These are phyloP conservation scores for Apis laboriosa DNA, from an alignment of 1,140 invertebrate species.

Conservation along the genomic window DNA sequence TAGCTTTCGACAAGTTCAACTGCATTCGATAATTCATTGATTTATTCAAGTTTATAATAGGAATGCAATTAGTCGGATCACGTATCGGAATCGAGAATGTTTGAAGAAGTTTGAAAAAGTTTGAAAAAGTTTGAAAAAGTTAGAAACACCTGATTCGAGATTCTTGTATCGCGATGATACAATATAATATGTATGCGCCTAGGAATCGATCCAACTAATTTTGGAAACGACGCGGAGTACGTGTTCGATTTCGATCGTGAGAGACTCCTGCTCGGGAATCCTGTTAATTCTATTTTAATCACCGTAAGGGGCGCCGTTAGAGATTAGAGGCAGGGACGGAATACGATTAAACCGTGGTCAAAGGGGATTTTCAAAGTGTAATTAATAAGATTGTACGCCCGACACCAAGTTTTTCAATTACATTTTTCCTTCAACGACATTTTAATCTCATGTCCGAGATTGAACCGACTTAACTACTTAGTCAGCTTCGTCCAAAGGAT, in stretches of 20 bases:
- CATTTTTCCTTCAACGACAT: not conserved
- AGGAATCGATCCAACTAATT: not conserved
- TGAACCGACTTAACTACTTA: conserved; percentile 4
- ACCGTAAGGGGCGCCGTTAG: not conserved
- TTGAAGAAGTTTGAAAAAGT: too few relatives aligned
- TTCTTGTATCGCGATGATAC: too few relatives aligned
- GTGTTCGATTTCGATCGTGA: not conserved
- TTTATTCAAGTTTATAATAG: too few relatives aligned
- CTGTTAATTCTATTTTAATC: not conserved
- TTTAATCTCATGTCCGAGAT: not conserved
- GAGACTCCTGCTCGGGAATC: too few relatives aligned
- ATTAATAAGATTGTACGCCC: not conserved
- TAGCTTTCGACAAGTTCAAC: too few relatives aligned
- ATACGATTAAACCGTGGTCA: not conserved
- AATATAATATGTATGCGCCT: too few relatives aligned
- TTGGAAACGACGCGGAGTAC: not conserved
- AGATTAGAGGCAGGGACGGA: not conserved
- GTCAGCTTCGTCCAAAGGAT: not conserved
- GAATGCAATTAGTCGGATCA: not conserved
- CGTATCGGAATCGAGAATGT: too few relatives aligned
- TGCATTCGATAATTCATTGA: too few relatives aligned
- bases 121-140: too few relatives aligned
- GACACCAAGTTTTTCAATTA: not conserved
- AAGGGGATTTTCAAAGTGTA: too few relatives aligned
- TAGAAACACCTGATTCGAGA: not conserved